Evolutionary conservation across 2,888 invertebrate species (phyloP).

Genomic region (Leucophenga maculata): DNA sequence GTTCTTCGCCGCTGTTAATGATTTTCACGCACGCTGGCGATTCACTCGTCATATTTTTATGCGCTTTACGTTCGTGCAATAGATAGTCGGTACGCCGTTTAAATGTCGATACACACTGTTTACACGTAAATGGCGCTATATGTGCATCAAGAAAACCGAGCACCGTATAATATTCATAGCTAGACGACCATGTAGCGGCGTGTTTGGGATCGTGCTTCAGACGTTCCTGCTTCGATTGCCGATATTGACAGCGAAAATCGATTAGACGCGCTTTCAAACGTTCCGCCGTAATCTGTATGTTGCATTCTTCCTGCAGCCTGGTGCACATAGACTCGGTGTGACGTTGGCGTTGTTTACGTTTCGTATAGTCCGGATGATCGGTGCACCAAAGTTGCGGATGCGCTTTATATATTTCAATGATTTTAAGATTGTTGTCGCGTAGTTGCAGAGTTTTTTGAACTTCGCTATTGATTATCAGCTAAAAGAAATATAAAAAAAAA

Average conservation of each 20-base stretch:
- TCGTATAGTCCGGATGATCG: slow-evolving; percentile 58
- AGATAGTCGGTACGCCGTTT: slow-evolving; percentile 56
- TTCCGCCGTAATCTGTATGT: slow-evolving; percentile 57
- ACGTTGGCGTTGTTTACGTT: slow-evolving; percentile 54
- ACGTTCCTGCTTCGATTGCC: slow-evolving; percentile 57
- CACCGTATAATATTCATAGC: slow-evolving; percentile 57
- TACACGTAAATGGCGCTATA: slow-evolving; percentile 60
- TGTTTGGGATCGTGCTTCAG: slow-evolving; percentile 38
- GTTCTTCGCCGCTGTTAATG: too few relatives aligned
- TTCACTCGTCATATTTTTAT: slow-evolving; percentile 29
- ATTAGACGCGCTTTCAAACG: slow-evolving; percentile 59
- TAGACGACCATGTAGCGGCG: slow-evolving; percentile 46
- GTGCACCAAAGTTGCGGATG: slow-evolving; percentile 64
- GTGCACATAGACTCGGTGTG: slow-evolving; percentile 58
- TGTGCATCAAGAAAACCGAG: slow-evolving; percentile 61
- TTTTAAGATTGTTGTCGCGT: slow-evolving; percentile 56
- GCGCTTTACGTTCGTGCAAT: slow-evolving; percentile 54
- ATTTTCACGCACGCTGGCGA: too few relatives aligned
- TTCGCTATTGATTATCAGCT: slow-evolving; percentile 47
- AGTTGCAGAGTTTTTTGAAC: slow-evolving; percentile 54
- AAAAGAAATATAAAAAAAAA: not conserved
- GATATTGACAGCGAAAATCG: slow-evolving; percentile 61
- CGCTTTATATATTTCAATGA: slow-evolving; percentile 57
- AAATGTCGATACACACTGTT: slow-evolving; percentile 50
- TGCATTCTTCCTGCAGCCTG: slow-evolving; percentile 54